Percentiles rank a stretch among this genome's conserved stretches.
Evolutionary conservation across 2,113 vertebrate species (phyloP).

Genomic region (Mungos mungo): DNA sequence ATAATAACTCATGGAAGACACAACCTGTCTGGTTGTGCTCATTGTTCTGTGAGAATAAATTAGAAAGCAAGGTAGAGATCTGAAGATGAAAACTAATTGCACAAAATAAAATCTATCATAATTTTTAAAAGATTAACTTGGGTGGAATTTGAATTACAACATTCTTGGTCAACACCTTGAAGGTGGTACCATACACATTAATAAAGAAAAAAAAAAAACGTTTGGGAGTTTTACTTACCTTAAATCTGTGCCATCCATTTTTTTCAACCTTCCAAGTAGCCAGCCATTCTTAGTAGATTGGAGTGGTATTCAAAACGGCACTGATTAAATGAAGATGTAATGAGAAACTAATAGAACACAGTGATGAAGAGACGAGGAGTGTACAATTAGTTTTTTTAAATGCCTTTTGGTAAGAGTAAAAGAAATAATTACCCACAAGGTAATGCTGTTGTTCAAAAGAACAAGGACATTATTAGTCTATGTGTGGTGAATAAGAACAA

Average conservation of each 20-base stretch:
- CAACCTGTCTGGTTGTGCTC: neutral
- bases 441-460: neutral
- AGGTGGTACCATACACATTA: neutral
- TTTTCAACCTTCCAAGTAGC: neutral
- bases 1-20: neutral
- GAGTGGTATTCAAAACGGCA: neutral
- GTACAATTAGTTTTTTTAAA: neutral
- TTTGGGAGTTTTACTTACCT: neutral
- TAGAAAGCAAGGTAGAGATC: neutral
- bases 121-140: neutral
- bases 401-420: neutral
- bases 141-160: neutral
- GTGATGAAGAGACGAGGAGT: neutral
- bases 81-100: neutral
- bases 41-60: neutral
- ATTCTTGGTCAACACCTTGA: neutral
- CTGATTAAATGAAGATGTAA: neutral
- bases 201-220: neutral
- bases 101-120: neutral
- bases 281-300: neutral
- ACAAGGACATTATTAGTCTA: neutral
- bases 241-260: neutral
- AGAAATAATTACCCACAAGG: neutral
- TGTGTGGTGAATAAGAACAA: neutral
- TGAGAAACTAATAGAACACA: neutral